These are phyloP conservation scores for Rallus crepitans DNA, from an alignment of 2,797 vertebrate genomes.

Conservation along the genomic window DNA sequence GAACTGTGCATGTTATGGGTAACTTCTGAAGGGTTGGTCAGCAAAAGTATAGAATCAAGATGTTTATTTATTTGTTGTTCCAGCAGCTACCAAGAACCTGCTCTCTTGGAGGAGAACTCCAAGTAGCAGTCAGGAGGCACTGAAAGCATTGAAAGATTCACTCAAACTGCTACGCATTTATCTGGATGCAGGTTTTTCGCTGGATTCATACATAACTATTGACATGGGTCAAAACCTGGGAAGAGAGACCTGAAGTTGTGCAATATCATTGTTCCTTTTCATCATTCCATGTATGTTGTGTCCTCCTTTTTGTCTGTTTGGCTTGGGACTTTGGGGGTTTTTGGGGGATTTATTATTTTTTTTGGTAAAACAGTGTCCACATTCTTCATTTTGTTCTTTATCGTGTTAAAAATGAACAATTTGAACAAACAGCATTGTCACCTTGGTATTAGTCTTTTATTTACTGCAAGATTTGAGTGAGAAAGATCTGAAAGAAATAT, in stretches of 20 bases:
- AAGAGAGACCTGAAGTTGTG: slow-evolving; percentile 78
- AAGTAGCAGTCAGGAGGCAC: slow-evolving; percentile 14
- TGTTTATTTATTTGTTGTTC: slow-evolving; percentile 50
- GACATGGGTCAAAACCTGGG: slow-evolving; percentile 71
- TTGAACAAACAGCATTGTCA: slow-evolving; percentile 58
- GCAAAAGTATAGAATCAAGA: slow-evolving; percentile 26
- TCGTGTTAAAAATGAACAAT: slow-evolving; percentile 79
- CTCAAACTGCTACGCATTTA: slow-evolving; percentile 56
- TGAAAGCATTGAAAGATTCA: slow-evolving; percentile 53
- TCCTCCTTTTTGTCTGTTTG: slow-evolving; percentile 25
- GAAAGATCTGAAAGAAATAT: slow-evolving; percentile 5
- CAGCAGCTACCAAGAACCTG: slow-evolving; percentile 60
- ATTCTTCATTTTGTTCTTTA: slow-evolving; percentile 67
- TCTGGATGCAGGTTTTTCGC: slow-evolving; percentile 54
- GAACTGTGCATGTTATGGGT: slow-evolving; percentile 29
- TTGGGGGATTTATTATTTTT: background rate
- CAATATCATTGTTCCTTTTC: slow-evolving; percentile 79
- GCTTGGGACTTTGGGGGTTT: background rate
- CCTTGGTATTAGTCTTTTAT: slow-evolving; percentile 71
- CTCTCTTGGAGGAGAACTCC: slow-evolving; percentile 27
- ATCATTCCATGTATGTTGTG: slow-evolving; percentile 74
- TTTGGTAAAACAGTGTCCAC: slow-evolving; percentile 48
- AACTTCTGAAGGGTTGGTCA: slow-evolving; percentile 38
- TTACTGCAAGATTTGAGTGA: slow-evolving; percentile 49
- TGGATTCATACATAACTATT: slow-evolving; percentile 61